Conservation (phyloP, 2,113 vertebrate genomes). For the Arvicanthis niloticus region DNA sequence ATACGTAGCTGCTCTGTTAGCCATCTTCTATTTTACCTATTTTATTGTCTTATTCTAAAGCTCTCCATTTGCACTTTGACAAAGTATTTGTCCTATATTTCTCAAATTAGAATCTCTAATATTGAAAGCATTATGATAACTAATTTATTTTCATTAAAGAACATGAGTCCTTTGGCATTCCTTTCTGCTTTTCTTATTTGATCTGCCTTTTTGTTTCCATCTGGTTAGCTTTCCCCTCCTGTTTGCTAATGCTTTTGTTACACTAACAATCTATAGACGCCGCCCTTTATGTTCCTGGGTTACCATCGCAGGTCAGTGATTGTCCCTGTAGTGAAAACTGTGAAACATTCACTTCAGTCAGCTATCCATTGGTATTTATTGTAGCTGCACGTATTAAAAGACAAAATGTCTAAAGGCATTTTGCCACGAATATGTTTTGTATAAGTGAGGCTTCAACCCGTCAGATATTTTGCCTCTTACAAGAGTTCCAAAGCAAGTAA, state of each 20-base stretch:
- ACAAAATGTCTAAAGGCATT: slow-evolving; percentile 42
- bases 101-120: slow-evolving; percentile 66
- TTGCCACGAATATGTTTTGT: slow-evolving; percentile 50
- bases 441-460: slow-evolving; percentile 35
- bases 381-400: slow-evolving; percentile 57
- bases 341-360: slow-evolving; percentile 44
- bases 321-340: slow-evolving; percentile 53
- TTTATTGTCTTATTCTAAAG: slow-evolving; percentile 57
- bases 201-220: slow-evolving; percentile 79
- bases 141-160: slow-evolving; percentile 80
- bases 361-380: slow-evolving; percentile 53
- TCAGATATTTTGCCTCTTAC: background rate
- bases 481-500: slow-evolving; percentile 57
- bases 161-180: slow-evolving; percentile 73
- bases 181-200: slow-evolving; percentile 67
- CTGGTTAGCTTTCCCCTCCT: slow-evolving; percentile 62
- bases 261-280: slow-evolving; percentile 79
- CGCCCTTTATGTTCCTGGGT: slow-evolving; percentile 61
- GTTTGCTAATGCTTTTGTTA: slow-evolving; percentile 61
- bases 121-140: slow-evolving; percentile 68
- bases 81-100: slow-evolving; percentile 72
- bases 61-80: slow-evolving; percentile 80
- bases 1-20: slow-evolving; percentile 73
- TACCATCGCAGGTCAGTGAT: slow-evolving; percentile 75
- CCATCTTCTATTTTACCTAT: slow-evolving; percentile 80